A percentile compares a stretch with the other conserved stretches of the same genome.
These are phyloP conservation scores for Actinia tenebrosa DNA, from an alignment of 64 coral and sea anemone genomes.

Conservation along the genomic window DNA sequence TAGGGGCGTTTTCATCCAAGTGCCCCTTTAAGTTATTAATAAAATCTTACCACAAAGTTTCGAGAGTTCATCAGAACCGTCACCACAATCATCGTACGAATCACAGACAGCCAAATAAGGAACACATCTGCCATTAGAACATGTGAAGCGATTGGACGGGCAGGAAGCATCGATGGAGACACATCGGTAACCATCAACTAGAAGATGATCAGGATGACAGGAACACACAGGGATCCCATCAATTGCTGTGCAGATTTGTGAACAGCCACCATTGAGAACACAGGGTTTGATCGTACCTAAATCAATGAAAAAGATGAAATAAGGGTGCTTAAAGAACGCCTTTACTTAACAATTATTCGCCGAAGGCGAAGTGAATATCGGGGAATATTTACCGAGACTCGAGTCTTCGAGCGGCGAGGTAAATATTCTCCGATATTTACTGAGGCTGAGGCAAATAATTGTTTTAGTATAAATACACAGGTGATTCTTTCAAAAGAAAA, in stretches of 20 bases:
- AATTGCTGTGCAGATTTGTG: slow-evolving; percentile 45
- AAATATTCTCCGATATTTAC: too few relatives aligned
- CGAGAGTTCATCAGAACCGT: slow-evolving; percentile 67
- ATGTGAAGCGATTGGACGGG: slow-evolving; percentile 45
- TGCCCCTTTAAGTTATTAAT: not conserved
- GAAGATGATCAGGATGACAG: slow-evolving; percentile 32
- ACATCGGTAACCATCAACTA: slow-evolving; percentile 63
- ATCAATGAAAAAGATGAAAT: not conserved
- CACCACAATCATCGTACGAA: slow-evolving; percentile 57
- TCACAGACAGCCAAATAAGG: slow-evolving; percentile 57
- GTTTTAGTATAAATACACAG: too few relatives aligned
- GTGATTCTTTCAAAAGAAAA: too few relatives aligned
- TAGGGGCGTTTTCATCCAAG: too few relatives aligned
- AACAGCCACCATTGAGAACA: slow-evolving; percentile 77
- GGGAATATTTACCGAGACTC: too few relatives aligned
- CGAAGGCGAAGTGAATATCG: too few relatives aligned
- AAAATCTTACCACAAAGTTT: slow-evolving; percentile 62
- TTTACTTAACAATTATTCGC: too few relatives aligned
- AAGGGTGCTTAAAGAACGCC: too few relatives aligned
- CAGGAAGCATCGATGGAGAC: slow-evolving; percentile 47
- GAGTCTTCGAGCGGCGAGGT: too few relatives aligned
- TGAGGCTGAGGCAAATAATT: too few relatives aligned
- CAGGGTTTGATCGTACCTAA: slow-evolving; percentile 74
- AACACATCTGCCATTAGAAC: slow-evolving; percentile 69
- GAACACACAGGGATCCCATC: slow-evolving; percentile 36